Evolutionary conservation across 2,888 invertebrate species (phyloP).

Genomic region (Sialis lutaria): DNA sequence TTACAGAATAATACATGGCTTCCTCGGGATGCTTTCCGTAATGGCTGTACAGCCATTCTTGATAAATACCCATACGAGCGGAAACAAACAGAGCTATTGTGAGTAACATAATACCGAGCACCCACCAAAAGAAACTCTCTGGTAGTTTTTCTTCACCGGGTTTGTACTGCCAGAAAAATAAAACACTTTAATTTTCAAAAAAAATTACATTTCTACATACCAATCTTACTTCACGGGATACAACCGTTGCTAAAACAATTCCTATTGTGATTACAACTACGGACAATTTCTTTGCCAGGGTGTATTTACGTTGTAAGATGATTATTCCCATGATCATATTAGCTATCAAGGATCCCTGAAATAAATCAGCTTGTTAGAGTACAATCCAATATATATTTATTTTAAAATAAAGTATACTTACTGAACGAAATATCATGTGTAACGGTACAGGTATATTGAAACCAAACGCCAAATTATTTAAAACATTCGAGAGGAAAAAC

Average conservation of each 20-base stretch:
- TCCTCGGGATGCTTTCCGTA: slow-evolving; percentile 87
- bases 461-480: slow-evolving; percentile 88
- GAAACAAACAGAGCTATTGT: slow-evolving; percentile 81
- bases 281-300: slow-evolving; percentile 71
- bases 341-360: slow-evolving; percentile 83
- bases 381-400: background rate
- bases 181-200: slow-evolving; percentile 13
- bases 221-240: slow-evolving; percentile 53
- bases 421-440: slow-evolving; percentile 95
- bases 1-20: slow-evolving; percentile 67
- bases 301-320: slow-evolving; percentile 69
- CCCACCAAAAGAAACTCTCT: slow-evolving; percentile 43
- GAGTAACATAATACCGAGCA: slow-evolving; percentile 60
- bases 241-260: slow-evolving; percentile 77
- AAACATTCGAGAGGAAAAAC: slow-evolving; percentile 83
- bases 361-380: slow-evolving; percentile 10
- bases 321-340: slow-evolving; percentile 91
- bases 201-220: background rate
- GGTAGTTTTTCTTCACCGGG: background rate
- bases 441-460: slow-evolving; percentile 96
- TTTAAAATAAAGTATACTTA: slow-evolving; percentile 26
- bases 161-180: background rate
- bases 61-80: slow-evolving; percentile 83
- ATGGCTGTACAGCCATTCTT: slow-evolving; percentile 66
- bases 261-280: slow-evolving; percentile 88